Base-by-base conservation (phyloP, 2,888 invertebrate genomes). In the Erebia palarica region DNA sequence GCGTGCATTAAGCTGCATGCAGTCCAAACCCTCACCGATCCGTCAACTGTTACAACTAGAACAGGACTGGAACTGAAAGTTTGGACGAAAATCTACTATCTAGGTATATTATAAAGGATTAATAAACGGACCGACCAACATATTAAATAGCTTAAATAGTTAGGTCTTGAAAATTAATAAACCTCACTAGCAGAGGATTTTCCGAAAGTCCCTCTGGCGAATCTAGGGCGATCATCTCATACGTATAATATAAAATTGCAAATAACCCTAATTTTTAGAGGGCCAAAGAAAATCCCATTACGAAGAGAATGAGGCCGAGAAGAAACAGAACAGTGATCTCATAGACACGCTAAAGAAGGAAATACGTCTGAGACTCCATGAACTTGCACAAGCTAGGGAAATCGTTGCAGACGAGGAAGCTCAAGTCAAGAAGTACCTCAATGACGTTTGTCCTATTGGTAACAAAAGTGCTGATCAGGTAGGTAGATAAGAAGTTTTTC, bases 241-340 rank as follows among this genome's bases (percentile, higher is more conserved):
- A 44, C 44, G 10, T 42, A 44, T 44, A 10, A 10, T 44, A 44
- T 11, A 44, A 53, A 53, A 53, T 16, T 16, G 7, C 57, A 55
- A n/a, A 42, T 55, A 10, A 18, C 0, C 13, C 8, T 49, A 0
- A 36, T 51, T 67, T 61, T 21, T 81, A 97, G 97, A 97, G 95
- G 97, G 97, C 11, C 97, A 97, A 90, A 95, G 97, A 78, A 97
- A 97, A 80, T 97, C 97, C 0, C 95, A 96, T 73, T 96, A 95
- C 78, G 97, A 97, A 84, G 96, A 97, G 84, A 96, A 96, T 85
- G 96, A 97, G 81, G 94, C 95, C 7, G 96, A 96, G 81, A 95
- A 95, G 77, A 95, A 95, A 79, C 94, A 95, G 74, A 96, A 96
- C 83, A 92, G 94, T 71, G 96, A 96, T 70, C 95, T 95, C 70